Evolutionary conservation across 64 coral and sea anemone genomes (phyloP), one percentile per base, ranked within the genome.

Genomic region (Montipora capricornis): DNA sequence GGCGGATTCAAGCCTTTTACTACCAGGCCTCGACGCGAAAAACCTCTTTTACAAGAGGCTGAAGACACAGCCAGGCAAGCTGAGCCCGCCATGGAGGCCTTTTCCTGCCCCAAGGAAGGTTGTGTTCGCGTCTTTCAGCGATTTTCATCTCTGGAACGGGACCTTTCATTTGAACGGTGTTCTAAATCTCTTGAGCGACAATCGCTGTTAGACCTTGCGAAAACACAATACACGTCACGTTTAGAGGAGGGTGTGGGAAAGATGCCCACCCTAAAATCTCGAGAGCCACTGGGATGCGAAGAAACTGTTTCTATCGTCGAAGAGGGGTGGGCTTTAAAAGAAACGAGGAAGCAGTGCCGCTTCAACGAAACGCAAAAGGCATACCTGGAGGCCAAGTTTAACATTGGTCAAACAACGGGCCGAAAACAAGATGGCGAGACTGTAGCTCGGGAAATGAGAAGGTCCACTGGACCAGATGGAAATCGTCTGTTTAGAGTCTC

Each of bases 121-220:
- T 64, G 60, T 64, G 60, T 64, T 64, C 60, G 60, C 60, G 68
- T 71, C 17, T 71, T 71, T 71, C 68, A 89, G n/a, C 68, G n/a
- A 71, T 71, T 71, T n/a, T 71, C 68, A 6, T 71, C 68, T 48
- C 88, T 90, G 5, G 88, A 79, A 29, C 51, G 74, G 11, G 75
- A 90, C 88, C 74, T 90, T 62, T 90, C 88, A 26, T 52, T 90
- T 47, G 51, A 79, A 49, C 45, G 61, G 73, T 90, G 88, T 60
- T 69, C 68, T 14, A 90, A 90, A 64, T 50, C 26, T 5, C 44
- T 79, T 16, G 74, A 90, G 55, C 75, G 87, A 51, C 82, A 86
- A 16, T 70, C 82, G 4, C 82, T 86, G 82, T 66, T 90, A 53
- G 53, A 90, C 57, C 73, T 90, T 58, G 73, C 88, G 8, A 90